Conservation (phyloP, 2,797 vertebrate genomes). For the Chelon labrosus region DNA sequence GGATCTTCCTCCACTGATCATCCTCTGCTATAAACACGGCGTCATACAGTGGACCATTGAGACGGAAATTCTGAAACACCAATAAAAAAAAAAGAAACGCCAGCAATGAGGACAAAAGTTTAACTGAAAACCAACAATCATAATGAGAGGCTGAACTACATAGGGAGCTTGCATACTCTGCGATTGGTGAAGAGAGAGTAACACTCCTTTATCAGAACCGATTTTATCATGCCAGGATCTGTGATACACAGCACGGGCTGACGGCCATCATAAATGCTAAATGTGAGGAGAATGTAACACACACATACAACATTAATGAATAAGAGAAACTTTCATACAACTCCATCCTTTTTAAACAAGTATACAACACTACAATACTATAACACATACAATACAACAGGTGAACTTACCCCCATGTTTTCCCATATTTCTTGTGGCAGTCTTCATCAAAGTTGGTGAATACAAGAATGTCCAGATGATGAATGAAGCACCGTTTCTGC, state of each 20-base stretch:
- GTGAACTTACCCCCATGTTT: conserved; percentile 81
- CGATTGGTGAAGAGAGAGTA: conserved; percentile 85
- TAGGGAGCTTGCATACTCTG: conserved; percentile 69
- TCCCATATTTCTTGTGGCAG: conserved; percentile 80
- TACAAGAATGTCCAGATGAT: background rate
- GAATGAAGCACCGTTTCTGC: background rate
- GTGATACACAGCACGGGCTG: conserved; percentile 81
- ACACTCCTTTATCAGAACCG: conserved; percentile 87
- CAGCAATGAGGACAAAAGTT: background rate
- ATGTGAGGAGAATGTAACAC: background rate
- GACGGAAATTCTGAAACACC: conserved; percentile 74
- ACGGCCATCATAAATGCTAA: conserved; percentile 84
- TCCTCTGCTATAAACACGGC: conserved; percentile 74
- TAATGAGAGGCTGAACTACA: no score
- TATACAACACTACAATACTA: background rate
- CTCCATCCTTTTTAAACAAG: background rate
- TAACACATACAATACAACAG: background rate
- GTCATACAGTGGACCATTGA: conserved; percentile 78
- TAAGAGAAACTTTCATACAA: background rate
- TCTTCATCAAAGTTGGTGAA: conserved; percentile 67
- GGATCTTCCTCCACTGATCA: conserved; percentile 87
- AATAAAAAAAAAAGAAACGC: no score
- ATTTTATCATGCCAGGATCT: conserved; percentile 83
- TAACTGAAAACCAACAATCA: background rate
- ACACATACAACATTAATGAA: conserved; percentile 21